Evolutionary conservation across 2,113 vertebrate genomes (phyloP).

Genomic region (Callorhinus ursinus): DNA sequence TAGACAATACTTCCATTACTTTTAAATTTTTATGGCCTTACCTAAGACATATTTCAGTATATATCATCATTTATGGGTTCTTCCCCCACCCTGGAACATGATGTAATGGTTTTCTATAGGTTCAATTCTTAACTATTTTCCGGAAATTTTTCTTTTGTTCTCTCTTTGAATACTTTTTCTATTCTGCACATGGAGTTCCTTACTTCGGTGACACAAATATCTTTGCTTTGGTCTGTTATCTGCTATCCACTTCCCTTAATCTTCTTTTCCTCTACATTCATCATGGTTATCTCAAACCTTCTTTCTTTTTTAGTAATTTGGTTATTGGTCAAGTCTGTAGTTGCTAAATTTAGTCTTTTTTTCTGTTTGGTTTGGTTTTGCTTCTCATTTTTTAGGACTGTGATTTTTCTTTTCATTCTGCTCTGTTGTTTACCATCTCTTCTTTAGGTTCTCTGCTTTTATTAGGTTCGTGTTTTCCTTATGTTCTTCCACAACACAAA

Average conservation of each 20-base stretch:
- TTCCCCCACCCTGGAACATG: not conserved
- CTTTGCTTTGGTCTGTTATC: not conserved
- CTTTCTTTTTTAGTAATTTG: constrained; percentile 25
- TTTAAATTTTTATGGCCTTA: constrained; percentile 10
- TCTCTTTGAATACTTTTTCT: constrained; percentile 6
- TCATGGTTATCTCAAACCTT: not conserved
- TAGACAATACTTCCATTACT: not conserved
- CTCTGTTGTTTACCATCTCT: not conserved
- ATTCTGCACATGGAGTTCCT: not conserved
- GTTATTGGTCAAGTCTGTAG: not conserved
- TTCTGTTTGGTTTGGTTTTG: not conserved
- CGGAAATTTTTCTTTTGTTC: not conserved
- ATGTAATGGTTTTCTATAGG: not conserved
- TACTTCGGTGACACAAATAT: not conserved
- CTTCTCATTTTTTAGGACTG: constrained; percentile 18
- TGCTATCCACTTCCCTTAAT: not conserved
- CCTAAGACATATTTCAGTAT: not conserved
- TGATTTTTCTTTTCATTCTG: constrained; percentile 11
- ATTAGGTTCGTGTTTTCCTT: not conserved
- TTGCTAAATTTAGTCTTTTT: not conserved
- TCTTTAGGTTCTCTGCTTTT: not conserved
- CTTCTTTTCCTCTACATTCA: not conserved
- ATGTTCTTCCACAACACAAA: not conserved
- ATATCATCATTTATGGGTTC: not conserved
- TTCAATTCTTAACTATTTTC: not conserved